A percentile compares a stretch with the other conserved stretches of the same genome.
phyloP scores from a whole-genome alignment of 2,888 invertebrate genomes.

The Bursaphelenchus okinawaensis region DNA sequence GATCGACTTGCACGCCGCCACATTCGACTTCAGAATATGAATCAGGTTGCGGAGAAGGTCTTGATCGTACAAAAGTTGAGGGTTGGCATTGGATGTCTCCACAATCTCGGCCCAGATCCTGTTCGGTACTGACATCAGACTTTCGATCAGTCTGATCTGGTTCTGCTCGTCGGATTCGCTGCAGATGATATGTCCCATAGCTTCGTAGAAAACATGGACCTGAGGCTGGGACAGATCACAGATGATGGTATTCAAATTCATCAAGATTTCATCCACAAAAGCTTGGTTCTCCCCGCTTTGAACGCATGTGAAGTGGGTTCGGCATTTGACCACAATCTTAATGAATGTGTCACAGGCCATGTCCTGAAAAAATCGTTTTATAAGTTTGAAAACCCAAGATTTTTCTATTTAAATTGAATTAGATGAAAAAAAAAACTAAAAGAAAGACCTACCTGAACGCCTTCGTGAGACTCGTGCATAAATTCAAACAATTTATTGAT shows the following conservation, averaged over 20 bases:
- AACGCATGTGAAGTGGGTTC: conserved; percentile 88
- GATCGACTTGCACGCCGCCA: conserved; percentile 93
- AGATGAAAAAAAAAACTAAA: too few relatives aligned
- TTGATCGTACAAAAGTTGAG: conserved; percentile 65
- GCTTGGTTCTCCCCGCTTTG: conserved; percentile 93
- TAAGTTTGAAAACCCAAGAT: too few relatives aligned
- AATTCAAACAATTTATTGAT: conserved; percentile 78
- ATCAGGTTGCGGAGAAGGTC: conserved; percentile 93
- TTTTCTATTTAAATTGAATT: too few relatives aligned
- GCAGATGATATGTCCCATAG: conserved; percentile 97
- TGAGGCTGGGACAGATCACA: conserved; percentile 97
- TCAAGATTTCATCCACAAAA: conserved; percentile 95
- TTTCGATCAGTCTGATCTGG: conserved; percentile 89
- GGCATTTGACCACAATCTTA: conserved; percentile 95
- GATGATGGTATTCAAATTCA: conserved; percentile 90
- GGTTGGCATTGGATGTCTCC: conserved; percentile 71
- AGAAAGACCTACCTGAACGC: conserved; percentile 76
- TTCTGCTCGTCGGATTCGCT: conserved; percentile 75
- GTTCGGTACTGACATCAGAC: conserved; percentile 94
- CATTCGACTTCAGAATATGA: conserved; percentile 96
- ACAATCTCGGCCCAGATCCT: conserved; percentile 98
- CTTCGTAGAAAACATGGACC: conserved; percentile 97
- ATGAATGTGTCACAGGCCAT: conserved; percentile 99
- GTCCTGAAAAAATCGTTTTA: conserved; percentile 63
- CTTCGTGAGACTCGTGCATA: conserved; percentile 99